Evolutionary conservation across 2,888 invertebrate species (phyloP), one percentile per base, ranked within the genome.

Genomic region (Clusia tigrina): DNA sequence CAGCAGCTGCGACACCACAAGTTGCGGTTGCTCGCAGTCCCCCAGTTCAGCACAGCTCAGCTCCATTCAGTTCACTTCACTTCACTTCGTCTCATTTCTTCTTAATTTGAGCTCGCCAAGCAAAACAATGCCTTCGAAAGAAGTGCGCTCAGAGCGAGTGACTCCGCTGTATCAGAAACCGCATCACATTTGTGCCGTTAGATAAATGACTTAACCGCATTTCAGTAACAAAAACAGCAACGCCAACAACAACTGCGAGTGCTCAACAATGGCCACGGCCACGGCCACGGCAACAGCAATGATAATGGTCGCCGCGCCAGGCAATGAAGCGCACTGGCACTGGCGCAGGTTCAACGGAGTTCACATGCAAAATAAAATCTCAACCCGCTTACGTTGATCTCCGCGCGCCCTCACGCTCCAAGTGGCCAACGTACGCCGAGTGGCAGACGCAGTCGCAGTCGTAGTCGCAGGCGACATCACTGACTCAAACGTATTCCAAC

Each of bases 161-260:
- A 5, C 6, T 12, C 12, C 32, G 32, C 6, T 32, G 32, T 9
- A 32, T 32, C 5, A 12, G 2, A 42, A 42, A 42, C 42, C 42
- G 42, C 42, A 42, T 42, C 42, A 15, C 42, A 42, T 26, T 54
- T 54, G 25, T 54, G 32, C 54, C 54, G 54, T 54, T 54, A 54
- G 32, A 54, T 54, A 54, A 54, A 54, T 54, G 54, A 54, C 54
- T 54, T 54, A 54, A 54, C 54, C 54, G 54, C 54, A 54, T 54
- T 54, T 54, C 32, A 53, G 25, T 15, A 53, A 25, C n/a, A 25
- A 25, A 9, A 20, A 20, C 51, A 3, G 22, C 22, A 51, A 51
- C 22, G n/a, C 12, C 24, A 51, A 51, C 51, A 23, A 46, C 46
- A 18, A 46, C 46, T 15, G n/a, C n/a, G 46, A 20, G n/a, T 20